Base-by-base conservation (phyloP, 2,797 vertebrate species). In the Onychomys arenicola region DNA sequence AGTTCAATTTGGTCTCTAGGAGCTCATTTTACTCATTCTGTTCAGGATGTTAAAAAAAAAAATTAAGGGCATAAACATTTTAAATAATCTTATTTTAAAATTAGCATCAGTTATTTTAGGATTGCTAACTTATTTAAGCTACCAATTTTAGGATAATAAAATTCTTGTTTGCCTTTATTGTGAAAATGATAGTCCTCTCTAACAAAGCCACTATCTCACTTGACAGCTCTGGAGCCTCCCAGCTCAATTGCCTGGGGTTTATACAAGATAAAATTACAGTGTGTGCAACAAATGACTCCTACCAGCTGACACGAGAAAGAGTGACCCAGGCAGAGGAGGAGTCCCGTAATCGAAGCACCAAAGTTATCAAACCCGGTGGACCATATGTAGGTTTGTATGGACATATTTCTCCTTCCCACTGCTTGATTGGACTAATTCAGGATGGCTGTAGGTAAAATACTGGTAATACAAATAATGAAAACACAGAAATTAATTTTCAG, bases 251-350 rank as follows among this genome's bases (percentile, higher is more conserved):
- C 97, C 97, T 99, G 98, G 99, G 99, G 91, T 98, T 98, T 29
- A 98, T 99, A 97, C 99, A 99, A 98, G 99, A 99, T 98, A 99
- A 99, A 98, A 99, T 99, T 98, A 99, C 99, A 75, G 98, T 99
- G 93, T 99, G 99, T 97, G 99, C 99, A 98, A 99, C 99, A 93
- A 99, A 99, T 87, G 99, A 99, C 98, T 99, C 99, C 37, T 99
- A 99, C 98, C 98, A 99, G 99, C 99, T 99, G 98, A 99, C 99
- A 97, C 98, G 99, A 98, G 99, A 99, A 95, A 99, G 99, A 87
- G 98, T 99, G 99, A 99, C 99, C 96, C 99, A 99, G 98, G 99
- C 99, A 29, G 99, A 99, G 92, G 99, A 99, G 97, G 99, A 99
- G 97, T 99, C 98, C 1, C 99, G 99, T 96, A 99, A 99, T 98